Evolutionary conservation across 1,140 invertebrate species (phyloP), one percentile per base, ranked within the genome.

Genomic region (Formica selysi): DNA sequence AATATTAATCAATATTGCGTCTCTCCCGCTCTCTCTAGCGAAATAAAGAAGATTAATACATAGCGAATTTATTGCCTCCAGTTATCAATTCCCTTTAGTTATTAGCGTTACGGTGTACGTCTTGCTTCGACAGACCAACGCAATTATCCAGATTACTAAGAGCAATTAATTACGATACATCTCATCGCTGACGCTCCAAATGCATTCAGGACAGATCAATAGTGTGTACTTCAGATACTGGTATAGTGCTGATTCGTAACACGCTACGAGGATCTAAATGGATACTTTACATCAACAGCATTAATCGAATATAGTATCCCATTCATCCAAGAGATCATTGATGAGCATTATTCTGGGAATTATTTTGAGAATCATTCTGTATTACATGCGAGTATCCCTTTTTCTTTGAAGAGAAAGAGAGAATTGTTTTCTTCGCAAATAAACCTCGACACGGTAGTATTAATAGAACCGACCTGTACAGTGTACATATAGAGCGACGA

Each of bases 91-190:
- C 41, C 8, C 41, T 36, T 32, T 62, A 89, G 76, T 89, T 64
- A 68, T 85, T 4, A 61, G 1, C 29, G 10, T 32, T 41, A n/a
- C 19, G 11, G 48, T 7, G 19, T 5, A 22, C 29, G 32, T 76
- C 79, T 62, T 44, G 67, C 64, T 68, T 44, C 10, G 26, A 44
- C 4, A 29, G n/a, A 65, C 22, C 73, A 64, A 71, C 1, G 65
- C 83, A 89, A 89, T 89, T 83, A 89, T 83, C 51, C 61, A 73
- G 70, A 89, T 86, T 89, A 73, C 76, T 78, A 32, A 38, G 44
- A 62, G 57, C 65, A 83, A 89, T 89, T 86, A 86, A 89, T 89
- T 86, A 78, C 38, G 62, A 74, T 57, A 71, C 74, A 76, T 81
- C 44, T 76, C 79, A 70, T 71, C 57, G 61, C 68, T 78, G 59